These are phyloP conservation scores for Ctenosaura bakeri DNA, from an alignment of 2,797 vertebrate species.

Conservation along the genomic window DNA sequence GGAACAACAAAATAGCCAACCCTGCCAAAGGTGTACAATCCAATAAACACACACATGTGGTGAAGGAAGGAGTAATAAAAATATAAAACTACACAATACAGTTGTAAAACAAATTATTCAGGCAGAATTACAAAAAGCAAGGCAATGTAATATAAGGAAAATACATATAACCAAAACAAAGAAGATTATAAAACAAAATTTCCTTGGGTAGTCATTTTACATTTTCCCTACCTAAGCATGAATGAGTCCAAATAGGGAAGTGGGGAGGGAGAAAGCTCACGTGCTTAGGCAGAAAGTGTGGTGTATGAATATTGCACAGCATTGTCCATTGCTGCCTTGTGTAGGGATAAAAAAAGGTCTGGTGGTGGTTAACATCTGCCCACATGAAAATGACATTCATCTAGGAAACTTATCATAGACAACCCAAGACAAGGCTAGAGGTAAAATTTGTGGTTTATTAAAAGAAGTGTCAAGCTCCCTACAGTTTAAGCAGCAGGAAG, in stretches of 20 bases:
- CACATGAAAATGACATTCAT: not conserved
- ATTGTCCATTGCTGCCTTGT: not conserved
- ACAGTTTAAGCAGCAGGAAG: not conserved
- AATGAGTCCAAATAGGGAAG: too few species aligned
- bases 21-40: too few species aligned
- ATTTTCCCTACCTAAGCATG: not conserved
- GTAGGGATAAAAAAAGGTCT: not conserved
- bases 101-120: too few species aligned
- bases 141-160: too few species aligned
- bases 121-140: too few species aligned
- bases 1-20: too few species aligned
- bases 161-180: too few species aligned
- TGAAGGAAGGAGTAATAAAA: too few species aligned
- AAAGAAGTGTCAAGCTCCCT: not conserved
- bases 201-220: not conserved
- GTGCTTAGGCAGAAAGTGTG: not conserved
- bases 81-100: too few species aligned
- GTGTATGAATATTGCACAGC: not conserved
- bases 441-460: slow-evolving; percentile 5
- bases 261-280: not conserved
- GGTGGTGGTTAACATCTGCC: not conserved
- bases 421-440: not conserved
- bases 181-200: not conserved
- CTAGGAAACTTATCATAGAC: not conserved
- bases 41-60: too few species aligned